These are phyloP conservation scores for Chiroxiphia lanceolata DNA, from an alignment of 2,797 vertebrate genomes.

Conservation along the genomic window DNA sequence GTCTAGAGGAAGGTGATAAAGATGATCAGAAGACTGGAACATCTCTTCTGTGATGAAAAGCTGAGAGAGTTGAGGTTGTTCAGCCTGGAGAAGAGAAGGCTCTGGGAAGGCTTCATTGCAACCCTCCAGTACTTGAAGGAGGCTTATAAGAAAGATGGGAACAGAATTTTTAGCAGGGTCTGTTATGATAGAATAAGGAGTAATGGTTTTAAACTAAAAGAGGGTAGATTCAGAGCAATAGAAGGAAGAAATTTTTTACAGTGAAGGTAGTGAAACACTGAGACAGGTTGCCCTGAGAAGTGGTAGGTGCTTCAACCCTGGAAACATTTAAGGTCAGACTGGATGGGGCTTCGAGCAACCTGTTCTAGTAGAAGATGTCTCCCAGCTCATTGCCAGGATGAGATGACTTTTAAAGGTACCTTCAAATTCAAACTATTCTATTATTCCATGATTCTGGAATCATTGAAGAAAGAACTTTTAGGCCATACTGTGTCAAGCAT, in stretches of 20 bases:
- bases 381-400: neutral
- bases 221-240: neutral
- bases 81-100: neutral
- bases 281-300: neutral
- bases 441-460: neutral
- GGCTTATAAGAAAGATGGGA: neutral
- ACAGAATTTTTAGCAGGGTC: neutral
- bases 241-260: neutral
- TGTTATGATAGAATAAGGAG: neutral
- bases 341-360: neutral
- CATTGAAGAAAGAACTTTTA: neutral
- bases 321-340: neutral
- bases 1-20: neutral
- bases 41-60: neutral
- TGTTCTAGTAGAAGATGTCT: neutral
- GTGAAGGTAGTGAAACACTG: neutral
- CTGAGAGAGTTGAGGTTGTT: neutral
- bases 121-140: neutral
- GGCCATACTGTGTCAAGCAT: neutral
- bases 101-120: fast-evolving
- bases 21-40: neutral
- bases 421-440: neutral
- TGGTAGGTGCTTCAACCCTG: neutral
- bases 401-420: neutral
- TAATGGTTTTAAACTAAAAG: neutral